Conservation (phyloP, 2,113 vertebrate genomes). For the Gallinago media region DNA sequence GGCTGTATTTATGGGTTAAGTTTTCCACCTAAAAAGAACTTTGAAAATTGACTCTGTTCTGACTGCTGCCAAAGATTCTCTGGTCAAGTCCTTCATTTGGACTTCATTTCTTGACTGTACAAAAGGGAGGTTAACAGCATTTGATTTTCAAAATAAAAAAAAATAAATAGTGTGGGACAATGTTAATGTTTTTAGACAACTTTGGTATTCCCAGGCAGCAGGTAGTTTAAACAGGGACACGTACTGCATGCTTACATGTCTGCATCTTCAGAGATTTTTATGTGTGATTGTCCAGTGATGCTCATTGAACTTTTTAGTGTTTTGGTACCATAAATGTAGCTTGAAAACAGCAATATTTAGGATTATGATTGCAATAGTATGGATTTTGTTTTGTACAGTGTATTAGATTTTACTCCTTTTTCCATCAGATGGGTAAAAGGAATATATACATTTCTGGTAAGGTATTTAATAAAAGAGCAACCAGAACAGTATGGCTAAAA, state of each 20-base stretch:
- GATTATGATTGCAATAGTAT: background rate
- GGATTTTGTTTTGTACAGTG: background rate
- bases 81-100: background rate
- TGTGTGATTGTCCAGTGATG: background rate
- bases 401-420: background rate
- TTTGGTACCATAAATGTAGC: background rate
- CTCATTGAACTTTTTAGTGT: background rate
- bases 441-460: background rate
- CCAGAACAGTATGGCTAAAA: background rate
- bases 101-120: background rate
- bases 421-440: background rate
- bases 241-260: background rate
- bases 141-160: background rate
- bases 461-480: constrained; percentile 11
- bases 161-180: background rate
- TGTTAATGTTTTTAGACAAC: background rate
- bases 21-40: background rate
- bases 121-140: background rate
- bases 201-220: background rate
- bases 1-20: background rate
- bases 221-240: background rate
- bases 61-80: background rate
- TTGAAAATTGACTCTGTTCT: background rate
- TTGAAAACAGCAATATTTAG: background rate
- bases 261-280: background rate